Evolutionary conservation across 1,140 invertebrate genomes (phyloP), one percentile per base, ranked within the genome.

Genomic region (Atopsyche davidsoni): DNA sequence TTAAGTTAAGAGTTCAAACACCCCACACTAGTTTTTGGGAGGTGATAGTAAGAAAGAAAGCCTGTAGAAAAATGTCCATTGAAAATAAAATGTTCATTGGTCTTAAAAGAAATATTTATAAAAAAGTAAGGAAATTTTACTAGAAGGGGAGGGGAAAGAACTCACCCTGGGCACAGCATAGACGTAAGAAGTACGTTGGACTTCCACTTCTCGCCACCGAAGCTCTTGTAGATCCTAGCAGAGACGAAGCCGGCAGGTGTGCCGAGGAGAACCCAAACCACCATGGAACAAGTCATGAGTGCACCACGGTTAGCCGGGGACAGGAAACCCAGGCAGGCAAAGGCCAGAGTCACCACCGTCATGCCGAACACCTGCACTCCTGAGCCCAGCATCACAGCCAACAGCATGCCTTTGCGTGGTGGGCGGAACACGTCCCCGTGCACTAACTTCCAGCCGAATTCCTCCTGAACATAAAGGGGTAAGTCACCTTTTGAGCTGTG

Each of bases 381-480:
- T 48, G 89, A 93, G 11, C 96, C 96, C 24, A 97, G 79, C 55
- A 98, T 83, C 0, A 99, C 92, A 0, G 95, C 90, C 4, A 99
- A 72, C 3, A 98, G 63, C 92, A 99, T 97, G 50, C 94, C 93
- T 64, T 96, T 92, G 11, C 92, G 78, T n/a, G 96, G 96, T 3
- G 96, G 92, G 23, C 93, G 72, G 69, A 96, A 96, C 0, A 96
- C 91, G 71, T 96, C 92, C 10, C 92, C 93, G 64, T 96, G 92
- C 2, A 96, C 92, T 31, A 99, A 73, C 74, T 99, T 99, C 96
- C 96, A 99, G 16, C 96, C 96, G 76, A 98, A 98, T 68, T 98
- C 95, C 73, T 99, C 96, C 75, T 96, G 82, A n/a, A n/a, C n/a
- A n/a, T n/a, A n/a, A n/a, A 22, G 62, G 55, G 47, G 48, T 24